Base-by-base conservation (phyloP, 2,888 invertebrate genomes). In the Pseudococcus jackbeardsleyi region DNA sequence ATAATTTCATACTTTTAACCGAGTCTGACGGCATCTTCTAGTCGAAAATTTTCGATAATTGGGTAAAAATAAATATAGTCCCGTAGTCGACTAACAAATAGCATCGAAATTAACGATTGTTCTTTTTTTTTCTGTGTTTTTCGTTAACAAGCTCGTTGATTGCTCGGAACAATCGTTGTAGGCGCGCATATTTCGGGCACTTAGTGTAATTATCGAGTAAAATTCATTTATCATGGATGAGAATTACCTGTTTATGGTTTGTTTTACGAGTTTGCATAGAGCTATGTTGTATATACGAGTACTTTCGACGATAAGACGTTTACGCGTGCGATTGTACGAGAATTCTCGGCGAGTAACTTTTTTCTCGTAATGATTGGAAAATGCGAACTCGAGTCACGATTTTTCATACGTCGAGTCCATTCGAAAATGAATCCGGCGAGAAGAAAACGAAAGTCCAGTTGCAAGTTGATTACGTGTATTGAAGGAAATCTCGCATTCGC, bases 291-390 rank as follows among this genome's bases (percentile, higher is more conserved):
- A 50, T 3, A n/a, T n/a, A 59, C n/a, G 50, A 12, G 50, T 50
- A 50, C 50, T 59, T 59, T 59, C 59, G 19, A 59, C 19, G 59
- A 59, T 59, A 59, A 59, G 5, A 59, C 19, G 19, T 59, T 59
- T 59, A 59, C 26, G 26, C 59, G 59, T 59, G 59, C 59, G 59
- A 59, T 59, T 59, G 59, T 59, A 59, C 9, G 5, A 19, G 59
- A 19, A 19, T 59, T 8, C 59, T 59, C 19, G 9, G 0, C 59
- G 19, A 59, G 19, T 59, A 19, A 59, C 59, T 59, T 59, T 59
- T 59, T 59, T 59, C 59, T 59, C n/a, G 59, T 59, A 59, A 59
- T 59, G 59, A 59, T 59, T 59, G 59, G 59, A 59, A 59, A 59
- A 59, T 19, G 59, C 59, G 59, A 59, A 59, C 19, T 8, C 7